phyloP scores from a whole-genome alignment of 2,888 invertebrate genomes.

The Heliconius cydno region DNA sequence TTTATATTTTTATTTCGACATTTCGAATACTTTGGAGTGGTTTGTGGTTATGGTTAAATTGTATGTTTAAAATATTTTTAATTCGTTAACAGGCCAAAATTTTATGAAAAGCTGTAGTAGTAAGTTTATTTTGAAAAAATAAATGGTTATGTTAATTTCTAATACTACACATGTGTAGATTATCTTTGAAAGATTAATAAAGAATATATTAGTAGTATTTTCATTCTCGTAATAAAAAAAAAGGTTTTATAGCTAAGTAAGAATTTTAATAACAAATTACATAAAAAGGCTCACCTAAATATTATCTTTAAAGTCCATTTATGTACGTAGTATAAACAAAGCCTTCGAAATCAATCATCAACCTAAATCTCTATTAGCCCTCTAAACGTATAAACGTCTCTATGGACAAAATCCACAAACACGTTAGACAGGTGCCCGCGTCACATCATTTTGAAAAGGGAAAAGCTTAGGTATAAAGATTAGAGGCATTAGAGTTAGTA shows the following conservation, averaged over 20 bases:
- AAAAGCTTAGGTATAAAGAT: slow-evolving; percentile 69
- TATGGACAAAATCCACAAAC: slow-evolving; percentile 54
- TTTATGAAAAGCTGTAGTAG: neutral
- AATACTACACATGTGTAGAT: neutral
- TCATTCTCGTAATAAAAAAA: neutral
- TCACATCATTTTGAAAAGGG: slow-evolving; percentile 77
- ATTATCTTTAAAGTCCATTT: slow-evolving; percentile 2
- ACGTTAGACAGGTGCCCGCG: slow-evolving; percentile 62
- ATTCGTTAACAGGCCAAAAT: neutral
- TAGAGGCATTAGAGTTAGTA: slow-evolving; percentile 76
- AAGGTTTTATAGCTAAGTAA: neutral
- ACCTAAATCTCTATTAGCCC: slow-evolving; percentile 55
- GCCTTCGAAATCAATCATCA: slow-evolving; percentile 67
- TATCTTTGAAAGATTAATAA: neutral
- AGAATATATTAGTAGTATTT: neutral
- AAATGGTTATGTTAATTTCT: neutral
- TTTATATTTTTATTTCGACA: neutral
- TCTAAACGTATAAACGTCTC: slow-evolving; percentile 59
- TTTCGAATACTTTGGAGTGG: neutral
- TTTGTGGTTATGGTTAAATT: neutral
- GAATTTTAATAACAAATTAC: neutral
- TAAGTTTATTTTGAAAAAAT: neutral
- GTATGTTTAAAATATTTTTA: neutral
- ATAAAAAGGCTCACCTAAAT: neutral
- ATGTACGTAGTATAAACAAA: slow-evolving; percentile 24